Conservation (phyloP, 1,140 invertebrate species). For the Meloidogyne chitwoodi region DNA sequence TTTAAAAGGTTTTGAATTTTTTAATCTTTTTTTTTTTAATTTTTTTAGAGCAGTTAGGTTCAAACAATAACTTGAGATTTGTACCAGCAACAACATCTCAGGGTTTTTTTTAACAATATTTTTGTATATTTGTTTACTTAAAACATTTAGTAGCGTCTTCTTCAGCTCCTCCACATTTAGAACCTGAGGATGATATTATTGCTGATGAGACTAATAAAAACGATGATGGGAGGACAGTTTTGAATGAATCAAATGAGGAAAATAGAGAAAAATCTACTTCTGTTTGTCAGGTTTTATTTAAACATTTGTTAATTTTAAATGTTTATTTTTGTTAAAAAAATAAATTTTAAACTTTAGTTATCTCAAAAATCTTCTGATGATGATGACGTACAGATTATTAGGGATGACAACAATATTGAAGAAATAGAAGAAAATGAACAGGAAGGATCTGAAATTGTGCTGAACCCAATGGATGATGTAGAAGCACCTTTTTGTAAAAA, state of each 20-base stretch:
- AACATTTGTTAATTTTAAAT: too few relatives aligned
- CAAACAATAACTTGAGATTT: background rate
- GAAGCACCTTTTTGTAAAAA: slow-evolving; percentile 19
- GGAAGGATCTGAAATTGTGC: background rate
- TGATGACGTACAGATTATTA: background rate
- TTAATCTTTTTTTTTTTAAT: background rate
- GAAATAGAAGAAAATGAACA: background rate
- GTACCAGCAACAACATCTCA: background rate
- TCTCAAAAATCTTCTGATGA: background rate
- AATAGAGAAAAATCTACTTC: background rate
- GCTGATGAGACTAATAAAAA: background rate
- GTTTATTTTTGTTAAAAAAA: too few relatives aligned
- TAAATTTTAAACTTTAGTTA: too few relatives aligned
- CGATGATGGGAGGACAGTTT: background rate
- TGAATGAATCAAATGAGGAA: background rate
- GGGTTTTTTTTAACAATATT: background rate
- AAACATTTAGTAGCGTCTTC: background rate
- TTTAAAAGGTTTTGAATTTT: background rate
- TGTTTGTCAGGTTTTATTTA: background rate
- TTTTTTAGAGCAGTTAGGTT: background rate
- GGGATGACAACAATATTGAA: background rate
- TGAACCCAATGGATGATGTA: background rate
- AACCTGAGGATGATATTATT: background rate
- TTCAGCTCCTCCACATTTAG: background rate
- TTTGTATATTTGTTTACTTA: background rate